Evolutionary conservation across 2,888 invertebrate species (phyloP).

Genomic region (Sphaerophoria rueppellii): DNA sequence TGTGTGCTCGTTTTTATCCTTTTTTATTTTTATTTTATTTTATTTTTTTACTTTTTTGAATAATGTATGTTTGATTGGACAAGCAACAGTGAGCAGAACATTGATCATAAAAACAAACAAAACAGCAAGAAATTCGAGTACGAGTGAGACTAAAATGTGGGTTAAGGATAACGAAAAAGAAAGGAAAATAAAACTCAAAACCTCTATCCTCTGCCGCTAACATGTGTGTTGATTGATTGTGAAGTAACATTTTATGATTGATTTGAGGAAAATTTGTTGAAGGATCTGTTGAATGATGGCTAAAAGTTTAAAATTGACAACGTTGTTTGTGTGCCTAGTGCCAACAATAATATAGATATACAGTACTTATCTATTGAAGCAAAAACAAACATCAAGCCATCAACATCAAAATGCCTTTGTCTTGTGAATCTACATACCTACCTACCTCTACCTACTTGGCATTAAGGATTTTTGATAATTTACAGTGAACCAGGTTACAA

Average conservation of each 20-base stretch:
- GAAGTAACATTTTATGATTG: constrained; percentile 47
- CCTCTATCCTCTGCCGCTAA: constrained; percentile 11
- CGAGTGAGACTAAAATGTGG: background rate
- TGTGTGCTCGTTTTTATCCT: too few relatives aligned
- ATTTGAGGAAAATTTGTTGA: constrained; percentile 47
- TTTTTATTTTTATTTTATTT: background rate
- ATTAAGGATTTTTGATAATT: constrained; percentile 32
- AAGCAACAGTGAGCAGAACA: constrained; percentile 32
- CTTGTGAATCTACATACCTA: background rate
- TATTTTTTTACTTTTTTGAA: constrained; percentile 22
- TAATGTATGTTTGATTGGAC: constrained; percentile 45
- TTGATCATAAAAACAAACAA: constrained; percentile 20
- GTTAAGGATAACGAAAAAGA: background rate
- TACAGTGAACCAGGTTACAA: constrained; percentile 23
- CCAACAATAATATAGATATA: background rate
- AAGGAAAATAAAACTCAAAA: constrained; percentile 2
- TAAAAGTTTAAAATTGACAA: constrained; percentile 47
- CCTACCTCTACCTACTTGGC: background rate
- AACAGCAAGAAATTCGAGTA: background rate
- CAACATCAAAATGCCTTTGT: constrained; percentile 9
- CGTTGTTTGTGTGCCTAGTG: constrained; percentile 17
- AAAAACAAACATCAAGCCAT: background rate
- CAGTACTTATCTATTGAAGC: too few relatives aligned
- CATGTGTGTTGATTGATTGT: constrained; percentile 54
- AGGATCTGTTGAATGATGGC: constrained; percentile 47